Evolutionary conservation across 2,113 vertebrate species (phyloP), one percentile per base, ranked within the genome.

Genomic region (Caloenas nicobarica): DNA sequence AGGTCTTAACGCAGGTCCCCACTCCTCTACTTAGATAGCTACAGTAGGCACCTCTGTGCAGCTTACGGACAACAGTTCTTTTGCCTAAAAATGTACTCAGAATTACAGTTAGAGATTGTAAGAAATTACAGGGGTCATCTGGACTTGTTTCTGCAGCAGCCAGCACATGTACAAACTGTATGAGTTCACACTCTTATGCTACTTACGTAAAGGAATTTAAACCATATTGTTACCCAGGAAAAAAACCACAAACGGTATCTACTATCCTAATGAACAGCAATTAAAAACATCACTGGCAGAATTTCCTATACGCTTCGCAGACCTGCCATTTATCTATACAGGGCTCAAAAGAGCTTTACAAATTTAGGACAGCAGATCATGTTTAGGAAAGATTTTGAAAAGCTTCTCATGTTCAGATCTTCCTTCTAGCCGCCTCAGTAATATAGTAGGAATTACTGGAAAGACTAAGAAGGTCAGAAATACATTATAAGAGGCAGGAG

Each of bases 381-480:
- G 10, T 86, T 91, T 57, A 77, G 28, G 46, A 65, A 93, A 83
- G 74, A 74, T 89, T 92, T 96, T 58, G 51, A 58, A 92, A 94
- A 88, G 56, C 71, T 89, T 34, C 50, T 89, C 38, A 46, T 38
- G 7, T 77, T 94, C 64, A 16, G 40, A 66, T 83, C 71, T 92
- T 94, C 78, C 80, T 80, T 86, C 76, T 81, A 86, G 68, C 42
- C 23, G 70, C 16, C 56, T 88, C 71, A 88, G 16, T 81, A 79
- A 92, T 73, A 71, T 1, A 70, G 22, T n/a, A 87, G 68, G 77
- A 23, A 69, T 56, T 81, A 86, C 0, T 61, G 33, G 51, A 90
- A 90, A 83, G 64, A 58, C 56, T 86, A 62, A 88, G 57, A 80
- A 77, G 51, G 71, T 83, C 87, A 70, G 11, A 90, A 71, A 16